Base-by-base conservation (phyloP, 2,888 invertebrate species). In the Camptogramma bilineatum region DNA sequence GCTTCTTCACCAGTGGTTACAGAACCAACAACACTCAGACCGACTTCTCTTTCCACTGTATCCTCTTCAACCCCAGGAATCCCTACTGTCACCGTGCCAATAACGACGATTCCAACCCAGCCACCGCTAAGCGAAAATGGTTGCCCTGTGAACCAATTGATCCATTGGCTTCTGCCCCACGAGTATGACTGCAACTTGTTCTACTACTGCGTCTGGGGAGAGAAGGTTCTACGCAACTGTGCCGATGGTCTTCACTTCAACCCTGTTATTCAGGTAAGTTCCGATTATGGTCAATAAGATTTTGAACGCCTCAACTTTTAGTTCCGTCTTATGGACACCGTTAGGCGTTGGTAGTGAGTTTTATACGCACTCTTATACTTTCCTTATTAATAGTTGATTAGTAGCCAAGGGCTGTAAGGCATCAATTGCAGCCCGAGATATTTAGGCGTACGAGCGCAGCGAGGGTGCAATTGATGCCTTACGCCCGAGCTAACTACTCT, bases 151-250 rank as follows among this genome's bases (percentile, higher is more conserved):
- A 64, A 88, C 69, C 83, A 81, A 0, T 75, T 73, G 39, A 73
- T 85, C 28, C 88, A 88, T 74, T 88, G 87, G 89, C 77, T 90
- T 3, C 67, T 89, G 63, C 86, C 90, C 1, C 82, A 87, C 62
- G 80, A 80, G 60, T 64, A 71, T 10, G 74, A 85, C 57, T 90
- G 88, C 72, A 84, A 79, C 58, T 66, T 75, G 3, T 91, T 89
- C 82, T 90, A 88, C 70, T 84, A 85, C 70, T 91, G 91, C 70
- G 86, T 86, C 28, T 85, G 85, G 83, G 89, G 89, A 54, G 52
- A 73, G 10, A 78, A 76, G 58, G 79, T 84, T 1, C 68, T 72
- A 16, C 77, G 78, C 21, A n/a, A 73, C 21, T 90, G 90, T 50
- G 69, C 85, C 0, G 13, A 34, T 0, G 61, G 69, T 0, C 71